phyloP scores from a whole-genome alignment of 2,113 vertebrate genomes.

The Neotragus pygmaeus region DNA sequence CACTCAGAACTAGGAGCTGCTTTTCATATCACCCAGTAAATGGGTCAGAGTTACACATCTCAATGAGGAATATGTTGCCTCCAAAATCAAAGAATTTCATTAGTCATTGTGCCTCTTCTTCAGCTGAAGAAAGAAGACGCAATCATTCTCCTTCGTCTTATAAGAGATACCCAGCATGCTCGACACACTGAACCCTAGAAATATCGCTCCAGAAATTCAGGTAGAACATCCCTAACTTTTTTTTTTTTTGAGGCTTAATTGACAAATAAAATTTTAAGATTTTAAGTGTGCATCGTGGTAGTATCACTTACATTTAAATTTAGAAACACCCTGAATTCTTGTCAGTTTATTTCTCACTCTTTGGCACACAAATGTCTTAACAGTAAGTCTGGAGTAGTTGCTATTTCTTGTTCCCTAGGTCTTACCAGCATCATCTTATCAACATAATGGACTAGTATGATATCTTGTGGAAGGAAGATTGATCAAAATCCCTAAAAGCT shows the following conservation, averaged over 20 bases:
- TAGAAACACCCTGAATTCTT: neutral
- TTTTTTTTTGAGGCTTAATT: neutral
- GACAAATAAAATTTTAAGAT: neutral
- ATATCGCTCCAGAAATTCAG: neutral
- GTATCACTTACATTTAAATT: neutral
- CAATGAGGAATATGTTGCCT: neutral
- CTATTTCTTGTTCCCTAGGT: neutral
- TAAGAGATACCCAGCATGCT: neutral
- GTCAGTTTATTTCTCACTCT: neutral
- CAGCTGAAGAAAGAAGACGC: neutral
- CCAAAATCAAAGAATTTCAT: neutral
- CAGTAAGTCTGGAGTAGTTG: neutral
- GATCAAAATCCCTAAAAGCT: neutral
- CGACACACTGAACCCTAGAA: neutral
- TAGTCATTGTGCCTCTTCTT: neutral
- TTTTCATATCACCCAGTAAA: neutral
- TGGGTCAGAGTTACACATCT: neutral
- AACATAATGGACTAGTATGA: neutral
- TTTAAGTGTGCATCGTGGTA: neutral
- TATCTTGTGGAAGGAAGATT: neutral
- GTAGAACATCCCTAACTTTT: neutral
- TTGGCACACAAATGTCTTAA: neutral
- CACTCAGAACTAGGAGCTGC: neutral
- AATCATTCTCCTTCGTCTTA: neutral
- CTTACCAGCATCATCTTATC: neutral